Evolutionary conservation across 2,888 invertebrate species (phyloP), one percentile per base, ranked within the genome.

Genomic region (Drosophila tripunctata): DNA sequence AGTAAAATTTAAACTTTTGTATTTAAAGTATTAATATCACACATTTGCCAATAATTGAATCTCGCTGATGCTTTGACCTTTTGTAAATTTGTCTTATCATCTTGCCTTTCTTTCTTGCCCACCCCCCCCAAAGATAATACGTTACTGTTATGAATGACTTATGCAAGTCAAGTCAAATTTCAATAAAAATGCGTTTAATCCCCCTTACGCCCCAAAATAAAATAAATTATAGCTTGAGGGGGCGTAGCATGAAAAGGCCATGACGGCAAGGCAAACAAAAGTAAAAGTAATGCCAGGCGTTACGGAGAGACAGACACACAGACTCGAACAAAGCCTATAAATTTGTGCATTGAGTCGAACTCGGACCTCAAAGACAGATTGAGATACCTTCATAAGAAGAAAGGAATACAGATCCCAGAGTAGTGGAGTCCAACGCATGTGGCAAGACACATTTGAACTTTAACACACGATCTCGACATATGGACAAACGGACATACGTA

Each of bases 361-460:
- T 54, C 44, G 52, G 72, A 57, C 48, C 65, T 68, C 15, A 62
- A 50, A 66, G 70, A 67, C 84, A 76, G 83, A 86, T 83, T 83
- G 78, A 86, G 86, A 86, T 86, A 80, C 76, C 78, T 84, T 68
- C 64, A 76, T 75, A 71, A 60, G 63, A 70, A 60, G 63, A 67
- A 58, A 56, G 70, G 75, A 58, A 43, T 22, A 41, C 63, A 57
- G 69, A 63, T 36, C 31, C 21, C 7, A 31, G n/a, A 12, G 19
- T n/a, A 19, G 35, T 45, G 54, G 35, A 40, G 12, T n/a, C 10
- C 54, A 60, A 78, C 81, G 70, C 84, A 80, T 84, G 65, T 80
- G 81, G 77, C 75, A 66, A 57, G 83, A 31, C 76, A 67, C 83
- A 86, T 83, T 85, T 83, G 82, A 83, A 83, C 82, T 83, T 83